Conservation (phyloP, 2,113 vertebrate species). For the Eclectus roratus region DNA sequence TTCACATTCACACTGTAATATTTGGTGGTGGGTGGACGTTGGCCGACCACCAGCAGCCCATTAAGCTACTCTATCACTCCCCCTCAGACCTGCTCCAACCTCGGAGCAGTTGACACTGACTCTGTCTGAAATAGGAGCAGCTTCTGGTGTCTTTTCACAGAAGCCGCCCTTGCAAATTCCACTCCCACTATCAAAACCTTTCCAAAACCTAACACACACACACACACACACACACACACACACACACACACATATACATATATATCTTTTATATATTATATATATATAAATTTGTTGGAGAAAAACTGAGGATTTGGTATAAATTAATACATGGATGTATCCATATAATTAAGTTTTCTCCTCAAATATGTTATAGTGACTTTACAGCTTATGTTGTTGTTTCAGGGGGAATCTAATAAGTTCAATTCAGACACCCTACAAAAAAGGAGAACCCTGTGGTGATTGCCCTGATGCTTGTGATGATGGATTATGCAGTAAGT, state of each 20-base stretch:
- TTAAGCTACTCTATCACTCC: neutral
- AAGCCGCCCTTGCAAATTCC: neutral
- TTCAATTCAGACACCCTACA: constrained; percentile 59
- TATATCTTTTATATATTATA: neutral
- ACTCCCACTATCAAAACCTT: neutral
- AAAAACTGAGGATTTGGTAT: neutral
- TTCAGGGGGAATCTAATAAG: constrained; percentile 63
- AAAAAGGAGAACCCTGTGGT: constrained; percentile 57
- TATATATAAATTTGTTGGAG: neutral
- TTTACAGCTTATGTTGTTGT: neutral
- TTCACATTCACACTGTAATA: neutral
- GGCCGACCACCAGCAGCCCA: neutral
- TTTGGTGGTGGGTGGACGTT: neutral
- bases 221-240: neutral
- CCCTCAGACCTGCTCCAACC: neutral
- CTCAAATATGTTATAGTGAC: neutral
- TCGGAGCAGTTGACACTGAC: neutral
- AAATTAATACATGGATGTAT: neutral
- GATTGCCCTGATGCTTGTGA: constrained; percentile 69
- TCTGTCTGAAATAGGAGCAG: neutral
- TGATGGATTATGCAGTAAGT: constrained; percentile 74
- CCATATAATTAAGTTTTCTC: neutral
- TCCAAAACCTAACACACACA: neutral
- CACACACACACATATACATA: neutral
- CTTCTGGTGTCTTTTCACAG: neutral